Base-by-base conservation (phyloP, 2,113 vertebrate species). In the Lucifuga dentata region DNA sequence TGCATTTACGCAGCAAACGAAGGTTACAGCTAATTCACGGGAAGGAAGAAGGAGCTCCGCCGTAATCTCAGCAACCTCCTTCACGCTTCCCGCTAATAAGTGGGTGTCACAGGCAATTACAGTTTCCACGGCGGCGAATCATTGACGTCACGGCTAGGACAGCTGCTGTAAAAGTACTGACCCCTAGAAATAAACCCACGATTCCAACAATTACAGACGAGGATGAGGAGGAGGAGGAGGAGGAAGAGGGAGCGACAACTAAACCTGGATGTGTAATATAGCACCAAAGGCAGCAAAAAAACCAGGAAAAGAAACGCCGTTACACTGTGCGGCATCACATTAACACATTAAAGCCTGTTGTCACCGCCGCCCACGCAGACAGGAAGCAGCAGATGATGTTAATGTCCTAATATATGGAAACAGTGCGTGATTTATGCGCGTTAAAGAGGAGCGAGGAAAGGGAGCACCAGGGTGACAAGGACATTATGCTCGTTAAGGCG, bases 321-420 rank as follows among this genome's bases (percentile, higher is more conserved):
- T n/a, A n/a, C n/a, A n/a, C n/a, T n/a, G n/a, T n/a, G n/a, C n/a
- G n/a, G n/a, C n/a, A 35, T 29, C 35, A 7, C 44, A 68, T 61
- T 68, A 69, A 46, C 46, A 73, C 51, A 64, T 68, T 26, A 55
- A 64, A 56, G 43, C 23, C n/a, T 21, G 13, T 6, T 41, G 46
- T 43, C 1, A 5, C 12, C 16, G 1, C 35, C 6, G 2, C 35
- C 24, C 11, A 15, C 19, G 39, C 1, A 55, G 43, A 17, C 36
- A 38, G 53, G 49, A 35, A 1, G 5, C n/a, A 51, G 48, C 57
- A 53, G 60, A 40, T 21, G 0, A 29, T 0, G 38, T 33, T 48
- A 41, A 3, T 66, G 33, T 45, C 57, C 23, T 32, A 63, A 57
- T 61, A 48, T 56, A 60, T 69, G 70, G 53, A 78, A 87, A 80